These are phyloP conservation scores for Orientallactaga sibirica DNA, from an alignment of 2,797 vertebrate genomes.

Conservation along the genomic window DNA sequence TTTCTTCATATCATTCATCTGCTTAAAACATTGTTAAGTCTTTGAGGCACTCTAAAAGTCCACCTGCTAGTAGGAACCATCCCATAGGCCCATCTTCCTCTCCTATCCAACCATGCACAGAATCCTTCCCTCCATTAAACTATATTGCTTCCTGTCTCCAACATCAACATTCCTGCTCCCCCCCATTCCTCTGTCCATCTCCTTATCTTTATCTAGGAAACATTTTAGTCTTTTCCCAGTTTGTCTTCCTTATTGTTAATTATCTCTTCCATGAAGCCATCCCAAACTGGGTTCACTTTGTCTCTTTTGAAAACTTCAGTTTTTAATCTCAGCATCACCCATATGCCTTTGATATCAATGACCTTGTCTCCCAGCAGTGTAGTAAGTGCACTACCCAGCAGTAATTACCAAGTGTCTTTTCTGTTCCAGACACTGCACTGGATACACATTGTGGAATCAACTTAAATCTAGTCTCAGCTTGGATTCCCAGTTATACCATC, in stretches of 20 bases:
- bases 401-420: background rate
- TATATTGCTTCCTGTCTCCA: background rate
- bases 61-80: background rate
- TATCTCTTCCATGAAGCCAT: background rate
- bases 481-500: background rate
- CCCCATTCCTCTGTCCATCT: background rate
- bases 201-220: background rate
- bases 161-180: background rate
- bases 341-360: background rate
- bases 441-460: background rate
- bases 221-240: background rate
- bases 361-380: background rate
- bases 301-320: background rate
- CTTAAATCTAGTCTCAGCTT: background rate
- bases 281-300: background rate
- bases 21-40: background rate
- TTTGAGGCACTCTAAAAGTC: background rate
- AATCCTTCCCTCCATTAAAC: background rate
- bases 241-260: conserved; percentile 1
- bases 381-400: background rate
- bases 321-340: background rate
- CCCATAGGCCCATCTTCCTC: background rate
- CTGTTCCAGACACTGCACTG: background rate
- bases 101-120: background rate
- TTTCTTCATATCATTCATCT: background rate